Conservation (phyloP, 2,113 vertebrate genomes). For the Apteryx mantelli region DNA sequence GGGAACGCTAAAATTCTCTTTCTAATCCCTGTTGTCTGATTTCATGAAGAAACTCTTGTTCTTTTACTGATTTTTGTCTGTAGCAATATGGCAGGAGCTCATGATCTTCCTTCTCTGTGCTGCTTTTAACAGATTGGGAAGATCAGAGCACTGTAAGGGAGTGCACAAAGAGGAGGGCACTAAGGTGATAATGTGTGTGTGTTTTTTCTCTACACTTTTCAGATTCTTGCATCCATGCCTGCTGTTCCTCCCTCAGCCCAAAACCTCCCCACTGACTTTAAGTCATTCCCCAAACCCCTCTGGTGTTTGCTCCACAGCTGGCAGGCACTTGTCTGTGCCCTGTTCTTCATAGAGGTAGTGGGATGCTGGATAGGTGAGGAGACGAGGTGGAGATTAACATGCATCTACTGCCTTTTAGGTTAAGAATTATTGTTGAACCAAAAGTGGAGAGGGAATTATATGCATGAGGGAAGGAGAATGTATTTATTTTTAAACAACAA, state of each 20-base stretch:
- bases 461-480: background rate
- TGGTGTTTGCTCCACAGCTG: background rate
- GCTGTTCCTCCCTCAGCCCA: background rate
- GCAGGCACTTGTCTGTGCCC: background rate
- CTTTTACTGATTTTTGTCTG: background rate
- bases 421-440: background rate
- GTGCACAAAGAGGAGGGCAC: background rate
- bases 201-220: background rate
- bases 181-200: background rate
- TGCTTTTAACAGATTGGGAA: background rate
- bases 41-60: background rate
- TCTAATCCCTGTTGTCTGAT: background rate
- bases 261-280: background rate
- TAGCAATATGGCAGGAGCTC: background rate
- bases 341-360: background rate
- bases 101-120: background rate
- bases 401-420: background rate
- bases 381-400: background rate
- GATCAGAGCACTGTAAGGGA: background rate
- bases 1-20: background rate
- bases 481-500: background rate
- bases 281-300: background rate
- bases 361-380: background rate
- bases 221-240: background rate
- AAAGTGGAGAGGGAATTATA: background rate